Percentiles rank a stretch among this genome's conserved stretches.
These are phyloP conservation scores for Euwallacea fornicatus DNA, from an alignment of 1,140 invertebrate genomes.

Conservation along the genomic window DNA sequence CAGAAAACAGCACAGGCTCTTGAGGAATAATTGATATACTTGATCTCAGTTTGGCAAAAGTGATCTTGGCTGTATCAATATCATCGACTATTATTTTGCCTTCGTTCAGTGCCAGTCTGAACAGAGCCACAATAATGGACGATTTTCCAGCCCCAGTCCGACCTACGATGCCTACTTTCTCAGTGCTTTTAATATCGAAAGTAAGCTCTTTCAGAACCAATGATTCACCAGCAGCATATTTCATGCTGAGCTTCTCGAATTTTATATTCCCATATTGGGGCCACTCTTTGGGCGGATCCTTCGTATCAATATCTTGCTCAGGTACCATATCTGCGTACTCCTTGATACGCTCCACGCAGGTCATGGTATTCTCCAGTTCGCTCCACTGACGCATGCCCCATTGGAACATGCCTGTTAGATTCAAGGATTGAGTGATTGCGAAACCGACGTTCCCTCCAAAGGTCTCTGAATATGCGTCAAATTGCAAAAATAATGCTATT, in stretches of 20 bases:
- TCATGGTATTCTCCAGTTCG: conserved; percentile 70
- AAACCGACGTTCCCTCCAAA: conserved; percentile 59
- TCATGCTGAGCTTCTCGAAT: conserved; percentile 64
- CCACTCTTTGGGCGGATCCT: conserved; percentile 57
- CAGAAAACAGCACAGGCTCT: conserved; percentile 80
- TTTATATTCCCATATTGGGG: conserved; percentile 38
- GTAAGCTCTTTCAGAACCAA: conserved; percentile 66
- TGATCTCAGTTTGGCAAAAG: conserved; percentile 68
- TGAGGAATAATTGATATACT: conserved; percentile 84
- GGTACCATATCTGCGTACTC: conserved; percentile 45
- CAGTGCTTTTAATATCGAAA: conserved; percentile 62
- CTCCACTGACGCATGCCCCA: conserved; percentile 75
- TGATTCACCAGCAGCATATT: conserved; percentile 64
- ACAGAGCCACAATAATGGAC: conserved; percentile 72
- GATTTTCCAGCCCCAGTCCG: conserved; percentile 68
- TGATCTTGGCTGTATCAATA: conserved; percentile 64
- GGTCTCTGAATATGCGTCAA: conserved; percentile 47
- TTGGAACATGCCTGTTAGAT: conserved; percentile 67
- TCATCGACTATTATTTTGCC: conserved; percentile 76
- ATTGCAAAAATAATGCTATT: not conserved
- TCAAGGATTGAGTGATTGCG: conserved; percentile 60
- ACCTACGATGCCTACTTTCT: conserved; percentile 60
- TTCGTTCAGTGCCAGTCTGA: conserved; percentile 68
- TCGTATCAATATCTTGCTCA: conserved; percentile 32
- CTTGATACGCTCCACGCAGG: conserved; percentile 64